Conservation (phyloP, 2,113 vertebrate species). For the Octodon degus region DNA sequence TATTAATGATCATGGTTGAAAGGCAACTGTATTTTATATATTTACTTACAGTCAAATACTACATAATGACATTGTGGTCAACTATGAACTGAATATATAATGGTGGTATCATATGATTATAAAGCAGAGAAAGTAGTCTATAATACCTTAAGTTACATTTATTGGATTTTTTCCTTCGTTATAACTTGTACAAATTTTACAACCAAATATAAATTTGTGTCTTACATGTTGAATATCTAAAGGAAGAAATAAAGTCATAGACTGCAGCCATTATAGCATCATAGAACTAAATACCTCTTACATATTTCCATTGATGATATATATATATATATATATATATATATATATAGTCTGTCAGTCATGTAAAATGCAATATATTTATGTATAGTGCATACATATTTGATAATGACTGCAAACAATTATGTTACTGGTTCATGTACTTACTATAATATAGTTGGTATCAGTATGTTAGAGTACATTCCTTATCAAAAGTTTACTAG, state of each 20-base stretch:
- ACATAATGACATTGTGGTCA: not conserved
- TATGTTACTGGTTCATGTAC: not conserved
- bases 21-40: not conserved
- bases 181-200: not conserved
- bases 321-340: not conserved
- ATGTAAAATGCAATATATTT: not conserved
- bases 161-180: slow-evolving; percentile 11
- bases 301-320: not conserved
- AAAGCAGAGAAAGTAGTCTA: not conserved
- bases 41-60: not conserved
- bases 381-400: not conserved
- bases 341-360: not conserved
- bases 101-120: not conserved
- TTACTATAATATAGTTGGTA: not conserved
- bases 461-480: not conserved
- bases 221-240: not conserved
- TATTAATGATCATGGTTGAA: not conserved
- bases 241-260: not conserved
- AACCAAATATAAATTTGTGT: not conserved
- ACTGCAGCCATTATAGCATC: not conserved
- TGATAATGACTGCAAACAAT: not conserved
- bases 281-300: not conserved
- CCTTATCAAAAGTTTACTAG: not conserved
- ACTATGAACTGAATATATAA: too few species aligned
- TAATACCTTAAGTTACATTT: not conserved